These are phyloP conservation scores for Pseudobourletiella spinata DNA, from an alignment of 1,140 invertebrate genomes.

Conservation along the genomic window DNA sequence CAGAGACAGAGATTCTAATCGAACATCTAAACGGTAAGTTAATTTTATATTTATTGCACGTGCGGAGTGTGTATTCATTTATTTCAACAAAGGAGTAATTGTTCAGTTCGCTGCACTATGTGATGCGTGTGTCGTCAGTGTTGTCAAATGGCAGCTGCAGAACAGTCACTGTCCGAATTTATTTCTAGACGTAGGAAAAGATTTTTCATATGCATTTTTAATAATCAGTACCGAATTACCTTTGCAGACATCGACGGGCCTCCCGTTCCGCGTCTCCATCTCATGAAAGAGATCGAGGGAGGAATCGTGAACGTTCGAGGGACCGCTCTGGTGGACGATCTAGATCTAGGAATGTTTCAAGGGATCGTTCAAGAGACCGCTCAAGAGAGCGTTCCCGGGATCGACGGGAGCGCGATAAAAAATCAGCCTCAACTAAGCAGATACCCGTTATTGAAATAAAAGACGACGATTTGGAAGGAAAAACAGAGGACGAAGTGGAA, in stretches of 20 bases:
- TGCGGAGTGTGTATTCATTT: too few species aligned
- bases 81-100: too few species aligned
- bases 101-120: too few species aligned
- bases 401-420: not conserved
- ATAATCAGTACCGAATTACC: not conserved
- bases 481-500: conserved; percentile 82
- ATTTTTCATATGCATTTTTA: not conserved
- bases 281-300: not conserved
- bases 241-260: not conserved
- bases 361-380: conserved; percentile 18
- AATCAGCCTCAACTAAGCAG: conserved; percentile 10
- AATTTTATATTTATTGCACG: not conserved
- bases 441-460: conserved; percentile 18
- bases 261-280: not conserved
- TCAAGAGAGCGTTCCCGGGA: conserved; percentile 28
- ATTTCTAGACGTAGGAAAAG: not conserved
- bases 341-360: conserved; percentile 28
- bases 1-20: conserved; percentile 9
- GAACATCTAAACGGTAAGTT: not conserved
- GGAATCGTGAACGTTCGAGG: not conserved
- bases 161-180: not conserved
- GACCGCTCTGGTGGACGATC: not conserved
- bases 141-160: too few species aligned
- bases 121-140: too few species aligned
- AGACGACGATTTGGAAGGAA: conserved; percentile 66